phyloP scores from a whole-genome alignment of 2,113 vertebrate genomes.

The Leptobrachium ailaonicum region DNA sequence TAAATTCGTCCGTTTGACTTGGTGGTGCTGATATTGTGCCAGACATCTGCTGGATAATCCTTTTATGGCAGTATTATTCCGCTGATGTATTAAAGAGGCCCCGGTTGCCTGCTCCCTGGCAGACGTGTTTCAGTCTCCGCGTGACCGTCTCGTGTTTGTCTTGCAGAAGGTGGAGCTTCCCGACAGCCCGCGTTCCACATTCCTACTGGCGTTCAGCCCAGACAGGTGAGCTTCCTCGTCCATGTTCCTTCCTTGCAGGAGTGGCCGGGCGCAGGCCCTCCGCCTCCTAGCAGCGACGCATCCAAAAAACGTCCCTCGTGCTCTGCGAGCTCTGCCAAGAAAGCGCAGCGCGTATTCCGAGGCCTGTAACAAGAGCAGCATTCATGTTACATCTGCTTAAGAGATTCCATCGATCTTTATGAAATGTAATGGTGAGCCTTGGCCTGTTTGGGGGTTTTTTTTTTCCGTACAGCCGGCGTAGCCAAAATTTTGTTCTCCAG shows the following conservation, averaged over 20 bases:
- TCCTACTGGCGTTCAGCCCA: slow-evolving; percentile 97
- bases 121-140: neutral
- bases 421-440: slow-evolving; percentile 7
- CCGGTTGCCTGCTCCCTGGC: neutral
- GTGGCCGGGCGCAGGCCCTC: neutral
- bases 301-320: neutral
- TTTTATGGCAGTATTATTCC: neutral
- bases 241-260: neutral
- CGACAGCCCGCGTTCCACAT: slow-evolving; percentile 97
- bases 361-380: neutral
- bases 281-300: slow-evolving; percentile 5
- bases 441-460: no score
- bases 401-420: neutral
- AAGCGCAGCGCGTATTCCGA: neutral
- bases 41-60: neutral
- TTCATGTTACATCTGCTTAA: neutral
- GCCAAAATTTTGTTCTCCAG: no score
- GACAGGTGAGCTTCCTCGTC: slow-evolving; percentile 83
- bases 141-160: slow-evolving; percentile 58
- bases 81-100: neutral
- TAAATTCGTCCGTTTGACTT: no score
- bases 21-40: no score
- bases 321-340: slow-evolving; percentile 11
- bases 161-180: slow-evolving; percentile 96
- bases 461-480: no score